Evolutionary conservation across 2,888 invertebrate species (phyloP), one percentile per base, ranked within the genome.

Genomic region (Agonopterix arenella): DNA sequence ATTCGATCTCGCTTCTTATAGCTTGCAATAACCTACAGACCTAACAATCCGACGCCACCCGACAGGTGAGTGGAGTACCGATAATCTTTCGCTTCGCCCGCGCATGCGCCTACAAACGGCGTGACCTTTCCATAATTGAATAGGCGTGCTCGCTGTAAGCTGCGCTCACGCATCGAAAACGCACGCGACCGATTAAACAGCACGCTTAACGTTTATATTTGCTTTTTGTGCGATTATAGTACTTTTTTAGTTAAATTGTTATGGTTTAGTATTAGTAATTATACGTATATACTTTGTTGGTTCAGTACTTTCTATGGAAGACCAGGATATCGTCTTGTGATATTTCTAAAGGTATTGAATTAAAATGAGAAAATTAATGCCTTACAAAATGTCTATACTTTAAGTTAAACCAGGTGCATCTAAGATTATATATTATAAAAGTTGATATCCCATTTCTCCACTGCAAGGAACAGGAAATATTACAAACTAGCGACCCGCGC

Each of bases 121-220:
- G 66, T 88, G 88, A 88, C 86, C 88, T 88, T 88, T 88, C 72
- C 66, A 70, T 88, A 86, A 86, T 86, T 86, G 84, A 85, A 85
- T 80, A 82, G 83, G 80, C 82, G 80, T 76, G 75, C 78, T 75
- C 62, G 68, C 68, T 76, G 75, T 78, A 75, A 62, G 68, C 68
- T 70, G 68, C 66, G 58, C 61, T 64, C 69, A 62, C 70, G 70
- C 80, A 60, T 65, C 61, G 68, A 63, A 64, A 72, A 81, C 83
- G 79, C 85, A 84, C 86, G 85, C 85, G 64, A 84, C 60, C 73
- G 59, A 61, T 68, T 64, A 68, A 64, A 61, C 61, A 53, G 56
- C 55, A 53, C 51, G 53, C 41, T 49, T 44, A 11, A n/a, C 28
- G 11, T 28, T 28, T 43, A 43, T 11, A 13, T 11, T 13, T 43